Percentiles rank a stretch among this genome's conserved stretches.
Evolutionary conservation across 2,888 invertebrate genomes (phyloP).

Genomic region (Cantharis nigra): DNA sequence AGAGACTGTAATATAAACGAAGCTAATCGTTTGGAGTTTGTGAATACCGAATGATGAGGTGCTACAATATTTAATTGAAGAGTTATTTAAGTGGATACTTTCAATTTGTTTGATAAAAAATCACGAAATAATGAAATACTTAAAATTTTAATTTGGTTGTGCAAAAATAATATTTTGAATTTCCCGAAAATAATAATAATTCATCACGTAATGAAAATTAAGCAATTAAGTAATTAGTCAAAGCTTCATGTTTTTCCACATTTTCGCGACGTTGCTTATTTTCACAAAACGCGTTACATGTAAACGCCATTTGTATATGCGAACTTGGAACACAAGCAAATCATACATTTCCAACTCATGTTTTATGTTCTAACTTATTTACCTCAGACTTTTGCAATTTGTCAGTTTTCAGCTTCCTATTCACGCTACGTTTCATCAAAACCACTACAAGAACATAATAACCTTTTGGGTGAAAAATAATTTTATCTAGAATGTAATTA

Average conservation of each 20-base stretch:
- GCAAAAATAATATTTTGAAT: not conserved
- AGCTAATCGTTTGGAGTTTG: slow-evolving; percentile 41
- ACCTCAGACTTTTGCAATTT: not conserved
- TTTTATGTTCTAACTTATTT: not conserved
- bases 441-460: not conserved
- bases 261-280: not conserved
- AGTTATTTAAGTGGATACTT: slow-evolving; percentile 16
- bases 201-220: not conserved
- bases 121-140: not conserved
- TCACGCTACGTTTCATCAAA: not conserved
- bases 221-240: not conserved
- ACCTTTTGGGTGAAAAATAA: not conserved
- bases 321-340: not conserved
- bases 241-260: not conserved
- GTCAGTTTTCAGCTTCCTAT: not conserved
- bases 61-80: slow-evolving; percentile 41
- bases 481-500: not conserved
- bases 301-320: not conserved
- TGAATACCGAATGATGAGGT: slow-evolving; percentile 28
- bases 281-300: not conserved
- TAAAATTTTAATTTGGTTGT: not conserved
- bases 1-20: slow-evolving; percentile 39
- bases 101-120: not conserved
- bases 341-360: not conserved
- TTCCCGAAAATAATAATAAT: not conserved